Evolutionary conservation across 2,797 vertebrate species (phyloP).

Genomic region (Acrossocheilus wenchowensis): DNA sequence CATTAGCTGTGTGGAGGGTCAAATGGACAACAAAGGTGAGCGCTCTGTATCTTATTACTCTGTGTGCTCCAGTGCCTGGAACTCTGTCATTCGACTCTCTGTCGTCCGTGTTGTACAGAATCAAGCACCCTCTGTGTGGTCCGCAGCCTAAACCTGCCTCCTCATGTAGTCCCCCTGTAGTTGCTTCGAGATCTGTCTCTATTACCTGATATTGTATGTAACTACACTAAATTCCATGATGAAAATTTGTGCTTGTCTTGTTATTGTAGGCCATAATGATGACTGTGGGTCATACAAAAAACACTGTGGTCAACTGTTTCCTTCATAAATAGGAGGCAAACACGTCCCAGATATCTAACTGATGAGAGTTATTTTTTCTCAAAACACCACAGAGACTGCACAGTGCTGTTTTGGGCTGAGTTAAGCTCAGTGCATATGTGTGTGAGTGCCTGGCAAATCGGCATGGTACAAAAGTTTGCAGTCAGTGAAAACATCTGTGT

Average conservation of each 20-base stretch:
- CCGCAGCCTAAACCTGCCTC: neutral
- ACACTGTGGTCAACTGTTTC: conserved; percentile 18
- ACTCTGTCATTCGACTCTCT: conserved; percentile 53
- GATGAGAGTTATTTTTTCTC: neutral
- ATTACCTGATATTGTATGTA: conserved; percentile 8
- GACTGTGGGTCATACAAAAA: neutral
- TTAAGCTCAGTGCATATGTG: conserved; percentile 23
- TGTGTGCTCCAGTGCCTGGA: conserved; percentile 39
- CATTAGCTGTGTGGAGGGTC: conserved; percentile 40
- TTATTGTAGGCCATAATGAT: conserved; percentile 20
- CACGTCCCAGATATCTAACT: neutral
- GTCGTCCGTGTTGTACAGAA: neutral
- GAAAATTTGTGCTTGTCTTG: conserved; percentile 8
- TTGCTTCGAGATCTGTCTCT: neutral
- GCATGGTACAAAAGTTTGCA: conserved; percentile 21
- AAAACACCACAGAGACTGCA: conserved; percentile 35
- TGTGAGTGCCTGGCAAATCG: neutral
- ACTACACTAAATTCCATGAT: conserved; percentile 22
- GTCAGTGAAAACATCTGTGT: conserved; percentile 47
- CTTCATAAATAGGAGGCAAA: conserved; percentile 29
- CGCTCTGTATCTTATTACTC: conserved; percentile 51
- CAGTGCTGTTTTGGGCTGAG: conserved; percentile 14
- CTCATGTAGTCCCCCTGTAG: neutral
- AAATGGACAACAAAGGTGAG: conserved; percentile 41
- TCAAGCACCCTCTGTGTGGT: conserved; percentile 16